phyloP scores from a whole-genome alignment of 2,888 invertebrate genomes.

The Drosophila acutilabella region DNA sequence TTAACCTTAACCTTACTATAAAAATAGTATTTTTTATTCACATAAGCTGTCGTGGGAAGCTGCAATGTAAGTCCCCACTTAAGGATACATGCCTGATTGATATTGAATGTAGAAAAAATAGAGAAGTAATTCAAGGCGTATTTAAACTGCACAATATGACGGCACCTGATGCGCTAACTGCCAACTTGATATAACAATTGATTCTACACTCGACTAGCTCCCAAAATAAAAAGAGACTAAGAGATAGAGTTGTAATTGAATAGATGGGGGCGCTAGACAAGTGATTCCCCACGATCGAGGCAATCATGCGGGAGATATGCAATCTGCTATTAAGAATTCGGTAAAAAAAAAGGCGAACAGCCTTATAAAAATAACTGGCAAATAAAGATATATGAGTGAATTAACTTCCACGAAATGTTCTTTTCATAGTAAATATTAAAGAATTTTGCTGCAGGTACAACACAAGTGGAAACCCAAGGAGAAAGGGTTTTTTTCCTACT shows the following conservation, averaged over 20 bases:
- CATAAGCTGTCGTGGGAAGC: conserved; percentile 64
- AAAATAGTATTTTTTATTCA: conserved; percentile 11
- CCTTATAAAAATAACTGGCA: conserved; percentile 56
- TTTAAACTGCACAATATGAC: conserved; percentile 57
- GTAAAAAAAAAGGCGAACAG: conserved; percentile 12
- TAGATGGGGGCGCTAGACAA: conserved; percentile 53
- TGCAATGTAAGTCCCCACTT: conserved; percentile 45
- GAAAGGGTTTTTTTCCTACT: conserved; percentile 54
- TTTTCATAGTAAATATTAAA: conserved; percentile 35
- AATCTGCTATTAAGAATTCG: conserved; percentile 34
- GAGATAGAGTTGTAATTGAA: conserved; percentile 1
- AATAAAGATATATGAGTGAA: conserved; percentile 37
- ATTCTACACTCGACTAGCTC: conserved; percentile 39
- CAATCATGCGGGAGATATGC: conserved; percentile 68
- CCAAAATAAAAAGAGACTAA: conserved; percentile 8
- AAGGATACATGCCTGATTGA: conserved; percentile 75
- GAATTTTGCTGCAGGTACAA: conserved; percentile 30
- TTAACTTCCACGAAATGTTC: conserved; percentile 74
- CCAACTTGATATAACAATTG: conserved; percentile 62
- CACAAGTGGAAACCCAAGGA: conserved; percentile 24
- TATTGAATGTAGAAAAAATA: conserved; percentile 59
- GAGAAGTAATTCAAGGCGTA: conserved; percentile 52
- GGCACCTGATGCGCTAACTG: conserved; percentile 71
- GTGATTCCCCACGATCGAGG: conserved; percentile 30
- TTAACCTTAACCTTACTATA: conserved; percentile 61